A percentile compares a stretch with the other conserved stretches of the same genome.
Evolutionary conservation across 2,113 vertebrate genomes (phyloP).

Genomic region (Brachyistius frenatus): DNA sequence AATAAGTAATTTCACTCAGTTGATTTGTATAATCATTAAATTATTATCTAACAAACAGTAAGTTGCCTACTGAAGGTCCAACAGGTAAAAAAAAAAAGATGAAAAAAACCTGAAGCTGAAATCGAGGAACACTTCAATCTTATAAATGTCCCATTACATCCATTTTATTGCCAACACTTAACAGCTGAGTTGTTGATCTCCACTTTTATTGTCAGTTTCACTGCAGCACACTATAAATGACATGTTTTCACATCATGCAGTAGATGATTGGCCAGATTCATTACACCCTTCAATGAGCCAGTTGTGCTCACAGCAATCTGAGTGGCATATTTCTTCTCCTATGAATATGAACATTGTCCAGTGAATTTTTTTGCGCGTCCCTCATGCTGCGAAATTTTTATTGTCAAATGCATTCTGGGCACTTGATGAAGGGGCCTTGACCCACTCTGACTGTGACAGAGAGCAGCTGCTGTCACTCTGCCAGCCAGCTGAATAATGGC

Average conservation of each 20-base stretch:
- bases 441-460: constrained; percentile 23
- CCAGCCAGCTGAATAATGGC: constrained; percentile 34
- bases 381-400: constrained; percentile 26
- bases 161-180: neutral
- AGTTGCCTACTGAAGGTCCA: neutral
- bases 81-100: neutral
- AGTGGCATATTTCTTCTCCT: constrained; percentile 13
- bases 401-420: constrained; percentile 16
- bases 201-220: neutral
- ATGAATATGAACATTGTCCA: constrained; percentile 50
- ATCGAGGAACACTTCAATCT: neutral
- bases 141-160: neutral
- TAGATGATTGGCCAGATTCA: neutral
- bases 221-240: constrained; percentile 5
- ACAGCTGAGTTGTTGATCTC: neutral
- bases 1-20: too few relatives aligned
- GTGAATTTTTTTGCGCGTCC: constrained; percentile 46
- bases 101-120: neutral
- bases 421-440: constrained; percentile 21
- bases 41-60: too few relatives aligned
- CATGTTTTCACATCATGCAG: neutral
- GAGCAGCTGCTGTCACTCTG: constrained; percentile 40
- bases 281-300: neutral
- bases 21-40: too few relatives aligned
- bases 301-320: neutral